Evolutionary conservation across 1,140 invertebrate species (phyloP).

Genomic region (Cephus cinctus): DNA sequence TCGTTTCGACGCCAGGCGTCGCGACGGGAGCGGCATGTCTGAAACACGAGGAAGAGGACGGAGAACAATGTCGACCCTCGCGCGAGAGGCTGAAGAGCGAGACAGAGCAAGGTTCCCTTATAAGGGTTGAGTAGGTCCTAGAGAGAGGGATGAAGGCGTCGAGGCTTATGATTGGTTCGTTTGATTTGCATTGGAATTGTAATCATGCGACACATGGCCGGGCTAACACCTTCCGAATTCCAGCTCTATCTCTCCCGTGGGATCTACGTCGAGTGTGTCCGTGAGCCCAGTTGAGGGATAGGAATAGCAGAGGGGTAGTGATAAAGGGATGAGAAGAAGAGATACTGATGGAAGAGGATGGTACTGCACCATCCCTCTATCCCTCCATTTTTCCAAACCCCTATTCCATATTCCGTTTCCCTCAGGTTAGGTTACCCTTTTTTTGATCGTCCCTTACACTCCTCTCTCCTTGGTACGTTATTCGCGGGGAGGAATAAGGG

Average conservation of each 20-base stretch:
- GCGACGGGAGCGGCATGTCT: neutral
- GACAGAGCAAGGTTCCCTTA: no score
- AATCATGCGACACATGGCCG: constrained; percentile 28
- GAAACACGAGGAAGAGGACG: neutral
- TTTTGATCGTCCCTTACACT: no score
- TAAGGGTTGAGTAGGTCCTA: no score
- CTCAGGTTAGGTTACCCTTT: no score
- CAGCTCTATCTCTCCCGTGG: neutral
- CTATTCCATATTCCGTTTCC: no score
- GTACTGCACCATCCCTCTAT: no score
- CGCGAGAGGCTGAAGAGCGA: no score
- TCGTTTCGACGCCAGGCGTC: neutral
- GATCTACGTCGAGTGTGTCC: neutral
- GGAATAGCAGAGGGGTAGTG: no score
- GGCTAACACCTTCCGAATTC: neutral
- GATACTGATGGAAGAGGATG: no score
- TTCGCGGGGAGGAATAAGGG: neutral
- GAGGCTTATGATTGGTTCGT: constrained; percentile 31
- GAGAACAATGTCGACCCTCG: no score
- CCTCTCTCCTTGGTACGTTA: neutral
- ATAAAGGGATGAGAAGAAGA: neutral
- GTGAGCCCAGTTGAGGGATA: constrained; percentile 7
- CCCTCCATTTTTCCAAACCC: no score
- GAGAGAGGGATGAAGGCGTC: constrained; percentile 1
- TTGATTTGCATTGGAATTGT: constrained; percentile 33